Conservation (phyloP, 2,797 vertebrate genomes). For the Parauchenoglanis ngamensis region DNA sequence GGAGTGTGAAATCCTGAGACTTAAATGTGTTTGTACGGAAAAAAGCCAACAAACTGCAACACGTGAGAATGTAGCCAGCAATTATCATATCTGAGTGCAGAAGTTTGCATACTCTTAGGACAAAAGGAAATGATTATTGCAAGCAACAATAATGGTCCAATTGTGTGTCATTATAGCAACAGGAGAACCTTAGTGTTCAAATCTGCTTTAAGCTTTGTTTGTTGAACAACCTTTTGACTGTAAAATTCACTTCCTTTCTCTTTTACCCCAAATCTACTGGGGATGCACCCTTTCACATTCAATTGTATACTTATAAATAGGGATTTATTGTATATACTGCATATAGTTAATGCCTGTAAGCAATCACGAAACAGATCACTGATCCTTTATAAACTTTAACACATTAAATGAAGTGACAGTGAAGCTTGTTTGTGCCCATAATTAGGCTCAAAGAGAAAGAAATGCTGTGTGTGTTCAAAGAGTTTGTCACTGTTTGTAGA, state of each 20-base stretch:
- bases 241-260: not conserved
- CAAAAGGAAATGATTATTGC: not conserved
- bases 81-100: not conserved
- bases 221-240: not conserved
- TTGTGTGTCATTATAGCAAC: not conserved
- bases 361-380: not conserved
- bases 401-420: not conserved
- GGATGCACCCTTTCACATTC: not conserved
- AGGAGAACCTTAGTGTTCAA: not conserved
- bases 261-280: not conserved
- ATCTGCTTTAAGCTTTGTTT: not conserved
- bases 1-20: not conserved
- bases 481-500: constrained; percentile 35
- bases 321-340: not conserved
- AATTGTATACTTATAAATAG: not conserved
- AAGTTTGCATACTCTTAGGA: not conserved
- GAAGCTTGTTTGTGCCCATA: constrained; percentile 7
- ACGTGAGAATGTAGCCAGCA: not conserved
- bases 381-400: not conserved
- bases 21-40: not conserved
- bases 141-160: not conserved
- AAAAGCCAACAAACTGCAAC: not conserved
- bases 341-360: too few relatives aligned
- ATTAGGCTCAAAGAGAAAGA: constrained; percentile 1
- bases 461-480: constrained; percentile 32